Conservation (phyloP, 2,113 vertebrate species). For the Petroica traversi region DNA sequence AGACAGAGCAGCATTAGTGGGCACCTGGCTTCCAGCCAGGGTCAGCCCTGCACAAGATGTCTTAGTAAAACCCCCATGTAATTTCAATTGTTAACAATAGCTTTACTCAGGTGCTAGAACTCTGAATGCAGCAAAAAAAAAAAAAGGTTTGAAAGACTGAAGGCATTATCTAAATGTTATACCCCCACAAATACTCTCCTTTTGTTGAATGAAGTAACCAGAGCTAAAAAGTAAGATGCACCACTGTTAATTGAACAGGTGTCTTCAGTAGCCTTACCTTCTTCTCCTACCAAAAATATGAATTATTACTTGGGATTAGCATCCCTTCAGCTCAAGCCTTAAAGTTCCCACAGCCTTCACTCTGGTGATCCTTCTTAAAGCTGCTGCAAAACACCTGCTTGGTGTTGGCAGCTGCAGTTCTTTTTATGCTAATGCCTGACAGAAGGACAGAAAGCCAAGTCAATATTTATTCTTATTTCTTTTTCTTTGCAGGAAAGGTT, state of each 20-base stretch:
- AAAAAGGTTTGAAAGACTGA: background rate
- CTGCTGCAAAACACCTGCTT: background rate
- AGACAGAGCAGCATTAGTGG: no score
- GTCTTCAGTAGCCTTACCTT: background rate
- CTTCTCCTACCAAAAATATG: background rate
- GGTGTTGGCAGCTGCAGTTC: background rate
- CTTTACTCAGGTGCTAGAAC: background rate
- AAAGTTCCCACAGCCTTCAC: background rate
- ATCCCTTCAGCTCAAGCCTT: background rate
- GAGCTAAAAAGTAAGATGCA: background rate
- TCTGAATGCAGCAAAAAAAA: background rate
- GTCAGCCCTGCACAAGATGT: background rate
- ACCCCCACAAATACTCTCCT: fast-evolving
- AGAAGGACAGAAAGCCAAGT: background rate
- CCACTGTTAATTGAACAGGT: background rate
- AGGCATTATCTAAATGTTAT: background rate
- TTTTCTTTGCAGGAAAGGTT: background rate
- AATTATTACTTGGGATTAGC: background rate
- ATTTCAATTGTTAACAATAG: background rate
- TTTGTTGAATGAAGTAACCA: background rate
- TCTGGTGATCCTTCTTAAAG: background rate
- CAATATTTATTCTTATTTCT: background rate
- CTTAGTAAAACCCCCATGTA: background rate
- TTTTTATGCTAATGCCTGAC: background rate
- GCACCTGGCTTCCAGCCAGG: background rate